Percentiles rank a stretch among this genome's conserved stretches.
phyloP scores from a whole-genome alignment of 2,888 invertebrate genomes.

The Lasioglossum lativentre region DNA sequence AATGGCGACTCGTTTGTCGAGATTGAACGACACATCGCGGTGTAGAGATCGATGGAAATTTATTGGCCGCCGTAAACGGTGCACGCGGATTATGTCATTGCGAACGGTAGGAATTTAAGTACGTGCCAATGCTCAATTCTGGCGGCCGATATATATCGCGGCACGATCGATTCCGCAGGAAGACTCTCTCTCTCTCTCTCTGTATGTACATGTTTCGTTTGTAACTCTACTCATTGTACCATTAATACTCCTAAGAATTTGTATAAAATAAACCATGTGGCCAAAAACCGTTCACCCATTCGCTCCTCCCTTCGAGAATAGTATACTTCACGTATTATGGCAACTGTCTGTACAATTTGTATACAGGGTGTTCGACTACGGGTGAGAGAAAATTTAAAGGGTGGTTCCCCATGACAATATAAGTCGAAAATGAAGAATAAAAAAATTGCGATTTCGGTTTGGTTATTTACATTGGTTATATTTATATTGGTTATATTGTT shows the following conservation, averaged over 20 bases:
- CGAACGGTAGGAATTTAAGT: constrained; percentile 22
- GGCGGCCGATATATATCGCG: constrained; percentile 21
- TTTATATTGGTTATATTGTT: too few relatives aligned
- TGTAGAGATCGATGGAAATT: constrained; percentile 26
- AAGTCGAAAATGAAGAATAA: too few relatives aligned
- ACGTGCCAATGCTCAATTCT: constrained; percentile 63
- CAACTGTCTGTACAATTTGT: neutral
- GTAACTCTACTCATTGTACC: neutral
- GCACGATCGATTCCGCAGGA: neutral
- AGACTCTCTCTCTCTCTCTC: too few relatives aligned
- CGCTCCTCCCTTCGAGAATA: neutral
- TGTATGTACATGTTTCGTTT: neutral
- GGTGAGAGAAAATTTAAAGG: too few relatives aligned
- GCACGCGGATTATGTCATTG: constrained; percentile 6
- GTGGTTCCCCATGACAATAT: too few relatives aligned
- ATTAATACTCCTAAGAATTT: neutral
- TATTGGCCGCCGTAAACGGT: neutral
- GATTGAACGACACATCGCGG: neutral
- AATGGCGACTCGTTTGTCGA: neutral
- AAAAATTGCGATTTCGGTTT: too few relatives aligned
- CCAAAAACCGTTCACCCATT: neutral
- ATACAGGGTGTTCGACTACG: too few relatives aligned
- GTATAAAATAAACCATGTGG: neutral
- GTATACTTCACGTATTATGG: neutral
- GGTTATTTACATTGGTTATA: too few relatives aligned